A percentile compares a stretch with the other conserved stretches of the same genome.
phyloP scores from a whole-genome alignment of 1,140 invertebrate species.

The Listronotus bonariensis region DNA sequence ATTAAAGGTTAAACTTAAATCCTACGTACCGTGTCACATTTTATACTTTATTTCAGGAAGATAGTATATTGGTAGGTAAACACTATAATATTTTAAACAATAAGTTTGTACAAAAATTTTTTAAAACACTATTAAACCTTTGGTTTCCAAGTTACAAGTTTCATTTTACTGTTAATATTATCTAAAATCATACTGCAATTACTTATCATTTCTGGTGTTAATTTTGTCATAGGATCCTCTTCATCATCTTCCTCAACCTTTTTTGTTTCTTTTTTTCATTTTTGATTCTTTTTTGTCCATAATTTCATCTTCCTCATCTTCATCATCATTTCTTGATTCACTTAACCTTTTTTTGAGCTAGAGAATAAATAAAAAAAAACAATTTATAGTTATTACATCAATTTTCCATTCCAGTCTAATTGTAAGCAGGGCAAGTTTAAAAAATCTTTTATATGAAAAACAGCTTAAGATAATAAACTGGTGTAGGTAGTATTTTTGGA shows the following conservation, averaged over 20 bases:
- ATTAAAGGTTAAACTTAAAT: no score
- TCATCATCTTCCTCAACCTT: slow-evolving; percentile 65
- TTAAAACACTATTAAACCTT: slow-evolving; percentile 19
- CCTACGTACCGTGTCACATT: no score
- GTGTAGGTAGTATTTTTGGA: no score
- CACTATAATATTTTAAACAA: background rate
- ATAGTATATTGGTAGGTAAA: background rate
- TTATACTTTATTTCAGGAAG: no score
- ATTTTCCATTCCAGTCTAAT: no score
- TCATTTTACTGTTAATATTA: slow-evolving; percentile 74
- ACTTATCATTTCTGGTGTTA: slow-evolving; percentile 62
- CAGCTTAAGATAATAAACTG: no score
- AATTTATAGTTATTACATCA: no score
- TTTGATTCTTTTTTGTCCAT: slow-evolving; percentile 59
- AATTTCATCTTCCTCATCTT: slow-evolving; percentile 58
- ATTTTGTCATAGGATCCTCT: slow-evolving; percentile 59
- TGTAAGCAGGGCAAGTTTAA: no score
- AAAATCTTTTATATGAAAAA: no score
- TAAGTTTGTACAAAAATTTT: background rate
- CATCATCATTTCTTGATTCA: slow-evolving; percentile 58
- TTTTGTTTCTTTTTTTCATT: slow-evolving; percentile 58
- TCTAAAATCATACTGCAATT: slow-evolving; percentile 68
- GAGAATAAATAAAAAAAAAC: slow-evolving; percentile 16
- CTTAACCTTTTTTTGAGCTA: slow-evolving; percentile 57
- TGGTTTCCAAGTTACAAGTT: slow-evolving; percentile 70